Evolutionary conservation across 2,888 invertebrate genomes (phyloP), one percentile per base, ranked within the genome.

Genomic region (Diaprepes abbreviatus): DNA sequence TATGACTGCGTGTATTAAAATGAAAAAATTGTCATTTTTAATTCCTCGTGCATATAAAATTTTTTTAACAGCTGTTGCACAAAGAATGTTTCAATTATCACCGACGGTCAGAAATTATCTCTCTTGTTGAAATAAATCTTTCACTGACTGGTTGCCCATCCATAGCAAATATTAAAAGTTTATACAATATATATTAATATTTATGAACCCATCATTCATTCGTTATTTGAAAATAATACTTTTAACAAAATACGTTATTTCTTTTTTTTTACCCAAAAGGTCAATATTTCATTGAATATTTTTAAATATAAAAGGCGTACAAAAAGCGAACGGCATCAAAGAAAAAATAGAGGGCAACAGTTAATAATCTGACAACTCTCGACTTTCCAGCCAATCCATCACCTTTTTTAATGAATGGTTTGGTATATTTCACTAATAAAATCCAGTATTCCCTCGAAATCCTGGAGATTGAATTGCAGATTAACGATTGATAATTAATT

Each of bases 401-500:
- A 67, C 52, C 36, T 67, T 55, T 67, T 62, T 62, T 54, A 62
- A 62, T 55, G 67, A 62, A 67, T 55, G 35, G 35, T 31, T 62
- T 31, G 62, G 43, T 36, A 67, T 67, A 67, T 55, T 67, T 67
- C 48, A 45, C 54, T 45, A 62, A 67, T 48, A 67, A 67, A 67
- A 66, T 35, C 52, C 36, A 19, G 36, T n/a, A 60, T 59, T 54
- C 52, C 43, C 31, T 38, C 52, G 52, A 66, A 59, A 52, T 36
- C 40, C 59, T 48, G 43, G 52, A 59, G 52, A 66, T 66, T 54
- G 66, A 66, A 60, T 66, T 60, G 66, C 59, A 59, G 66, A 66
- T 66, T 66, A 66, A 59, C 59, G 59, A 59, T 59, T 54, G 66
- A 66, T 59, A 66, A 66, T 66, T 66, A 66, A 66, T 66, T 59